Base-by-base conservation (phyloP, 2,888 invertebrate genomes). In the Hypsopygia costalis region DNA sequence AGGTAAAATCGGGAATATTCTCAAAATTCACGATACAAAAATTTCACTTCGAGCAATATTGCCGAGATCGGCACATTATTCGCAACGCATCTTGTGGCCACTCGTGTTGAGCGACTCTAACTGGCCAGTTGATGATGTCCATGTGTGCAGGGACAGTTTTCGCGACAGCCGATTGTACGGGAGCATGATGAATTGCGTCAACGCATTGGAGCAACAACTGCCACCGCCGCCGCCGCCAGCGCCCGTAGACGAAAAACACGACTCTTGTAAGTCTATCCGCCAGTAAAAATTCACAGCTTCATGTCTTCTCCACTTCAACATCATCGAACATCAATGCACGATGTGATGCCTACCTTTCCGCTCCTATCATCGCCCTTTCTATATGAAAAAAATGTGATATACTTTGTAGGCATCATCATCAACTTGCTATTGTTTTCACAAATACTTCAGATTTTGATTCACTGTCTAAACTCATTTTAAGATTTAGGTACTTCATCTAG, bases 161-260 rank as follows among this genome's bases (percentile, higher is more conserved):
- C 94, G 94, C 87, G 96, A 96, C 90, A 95, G 94, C 92, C 94
- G 95, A 85, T 92, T 96, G 85, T 96, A 96, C 89, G 96, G 96
- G 93, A 96, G 96, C 93, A 96, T 96, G 95, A 93, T 96, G 93
- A 96, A 96, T 94, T 96, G 96, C 92, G 95, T 96, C 90, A 96
- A 96, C 92, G 94, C 95, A 76, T 92, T 95, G 91, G 96, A 96
- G 90, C 95, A 95, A 79, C 95, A 95, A 91, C 92, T 95, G 90
- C 95, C 95, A 73, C 93, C 93, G 70, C 89, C 89, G 36, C 87
- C 87, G 49, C 88, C 89, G 33, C 87, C 87, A 12, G 86, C 89
- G 28, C 85, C 86, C 30, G 74, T 72, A 52, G 87, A 89, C 52
- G 89, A 89, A 56, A 89, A 89, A 61, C 88, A 87, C 51, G 89